Conservation (phyloP, 2,113 vertebrate genomes). For the Grammomys surdaster region DNA sequence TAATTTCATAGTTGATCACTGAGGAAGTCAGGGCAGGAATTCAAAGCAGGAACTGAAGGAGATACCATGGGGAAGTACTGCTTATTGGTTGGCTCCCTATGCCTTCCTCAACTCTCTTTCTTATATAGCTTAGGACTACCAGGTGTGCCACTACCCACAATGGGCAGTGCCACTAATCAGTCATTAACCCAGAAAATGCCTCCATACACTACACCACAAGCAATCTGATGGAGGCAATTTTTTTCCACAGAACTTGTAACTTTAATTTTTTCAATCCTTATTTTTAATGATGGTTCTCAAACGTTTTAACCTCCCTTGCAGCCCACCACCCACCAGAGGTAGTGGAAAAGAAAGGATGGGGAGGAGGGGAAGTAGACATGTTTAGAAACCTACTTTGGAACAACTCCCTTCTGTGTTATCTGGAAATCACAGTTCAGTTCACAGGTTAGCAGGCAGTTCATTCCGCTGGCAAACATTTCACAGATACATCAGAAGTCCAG, state of each 20-base stretch:
- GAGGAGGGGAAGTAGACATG: too few species aligned
- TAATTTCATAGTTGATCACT: background rate
- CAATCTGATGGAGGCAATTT: background rate
- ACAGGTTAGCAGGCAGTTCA: too few species aligned
- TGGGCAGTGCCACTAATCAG: background rate
- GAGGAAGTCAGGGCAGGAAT: background rate
- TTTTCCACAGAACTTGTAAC: background rate
- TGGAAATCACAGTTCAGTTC: too few species aligned
- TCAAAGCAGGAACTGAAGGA: background rate
- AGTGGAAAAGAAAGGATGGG: too few species aligned
- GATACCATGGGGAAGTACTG: background rate
- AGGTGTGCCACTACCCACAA: background rate
- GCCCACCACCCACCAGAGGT: too few species aligned
- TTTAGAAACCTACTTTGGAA: too few species aligned
- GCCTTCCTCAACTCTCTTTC: background rate
- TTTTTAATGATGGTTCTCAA: too few species aligned
- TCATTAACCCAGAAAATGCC: background rate
- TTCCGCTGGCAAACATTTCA: too few species aligned
- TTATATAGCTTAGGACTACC: background rate
- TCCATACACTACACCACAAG: background rate
- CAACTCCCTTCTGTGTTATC: too few species aligned
- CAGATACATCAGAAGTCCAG: too few species aligned
- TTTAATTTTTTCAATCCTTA: too few species aligned
- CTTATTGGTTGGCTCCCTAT: background rate
- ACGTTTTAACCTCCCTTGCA: too few species aligned